phyloP scores from a whole-genome alignment of 2,113 vertebrate species.

The Dromiciops gliroides region DNA sequence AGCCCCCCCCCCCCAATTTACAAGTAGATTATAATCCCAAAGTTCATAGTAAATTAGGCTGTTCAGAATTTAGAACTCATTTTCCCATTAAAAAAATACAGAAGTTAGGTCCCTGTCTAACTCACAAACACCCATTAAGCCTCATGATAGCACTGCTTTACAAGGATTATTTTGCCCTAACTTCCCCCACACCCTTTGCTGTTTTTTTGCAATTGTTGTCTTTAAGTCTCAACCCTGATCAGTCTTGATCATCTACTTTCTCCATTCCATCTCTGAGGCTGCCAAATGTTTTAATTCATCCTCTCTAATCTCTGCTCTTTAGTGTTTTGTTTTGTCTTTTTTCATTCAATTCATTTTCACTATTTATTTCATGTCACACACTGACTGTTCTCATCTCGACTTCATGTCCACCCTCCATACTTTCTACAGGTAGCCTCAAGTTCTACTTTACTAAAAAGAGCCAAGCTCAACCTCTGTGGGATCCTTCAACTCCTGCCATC shows the following conservation, averaged over 20 bases:
- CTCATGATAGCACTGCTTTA: not conserved
- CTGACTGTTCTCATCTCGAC: not conserved
- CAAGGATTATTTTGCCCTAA: not conserved
- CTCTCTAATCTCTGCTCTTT: not conserved
- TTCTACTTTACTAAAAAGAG: not conserved
- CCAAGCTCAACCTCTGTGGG: not conserved
- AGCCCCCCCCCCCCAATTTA: not conserved
- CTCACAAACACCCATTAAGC: not conserved
- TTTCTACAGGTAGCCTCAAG: not conserved
- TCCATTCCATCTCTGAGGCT: not conserved
- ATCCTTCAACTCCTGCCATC: not conserved
- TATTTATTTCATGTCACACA: not conserved
- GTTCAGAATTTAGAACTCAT: constrained; percentile 3
- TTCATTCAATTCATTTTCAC: not conserved
- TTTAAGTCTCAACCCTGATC: not conserved
- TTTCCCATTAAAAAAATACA: not conserved
- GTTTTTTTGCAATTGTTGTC: not conserved
- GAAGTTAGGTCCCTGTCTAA: too few relatives aligned
- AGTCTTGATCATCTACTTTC: not conserved
- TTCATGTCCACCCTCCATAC: too few relatives aligned
- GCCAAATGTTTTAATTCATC: not conserved
- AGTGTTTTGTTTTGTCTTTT: not conserved
- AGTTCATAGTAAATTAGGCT: constrained; percentile 12
- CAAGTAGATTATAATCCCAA: not conserved
- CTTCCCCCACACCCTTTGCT: not conserved